A percentile compares a stretch with the other conserved stretches of the same genome.
Evolutionary conservation across 2,113 vertebrate species (phyloP).

Genomic region (Rutilus rutilus): DNA sequence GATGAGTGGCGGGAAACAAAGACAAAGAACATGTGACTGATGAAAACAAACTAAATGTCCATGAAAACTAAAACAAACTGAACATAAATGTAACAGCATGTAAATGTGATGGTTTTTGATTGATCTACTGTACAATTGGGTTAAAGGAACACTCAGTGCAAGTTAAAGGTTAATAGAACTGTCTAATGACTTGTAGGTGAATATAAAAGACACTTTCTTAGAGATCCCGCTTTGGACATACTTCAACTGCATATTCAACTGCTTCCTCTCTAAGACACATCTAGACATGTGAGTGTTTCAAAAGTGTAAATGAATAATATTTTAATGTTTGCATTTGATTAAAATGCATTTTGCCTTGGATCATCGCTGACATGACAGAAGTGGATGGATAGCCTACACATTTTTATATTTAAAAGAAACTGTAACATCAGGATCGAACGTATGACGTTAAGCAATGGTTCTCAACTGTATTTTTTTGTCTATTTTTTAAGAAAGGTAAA

Average conservation of each 20-base stretch:
- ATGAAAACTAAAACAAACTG: too few relatives aligned
- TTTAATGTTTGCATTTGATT: not conserved
- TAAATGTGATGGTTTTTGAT: too few relatives aligned
- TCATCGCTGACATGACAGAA: not conserved
- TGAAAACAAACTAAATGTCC: too few relatives aligned
- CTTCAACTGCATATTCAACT: not conserved
- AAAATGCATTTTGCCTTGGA: not conserved
- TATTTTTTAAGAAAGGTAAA: not conserved
- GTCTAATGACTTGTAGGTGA: too few relatives aligned
- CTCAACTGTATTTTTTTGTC: too few relatives aligned
- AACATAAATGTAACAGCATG: too few relatives aligned
- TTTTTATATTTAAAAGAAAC: too few relatives aligned
- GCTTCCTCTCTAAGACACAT: not conserved
- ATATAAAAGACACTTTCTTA: not conserved
- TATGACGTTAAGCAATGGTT: too few relatives aligned
- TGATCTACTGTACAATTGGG: not conserved
- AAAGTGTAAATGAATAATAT: not conserved
- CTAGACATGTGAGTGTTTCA: not conserved
- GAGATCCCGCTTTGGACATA: not conserved
- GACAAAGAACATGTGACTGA: too few relatives aligned
- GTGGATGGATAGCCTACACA: too few relatives aligned
- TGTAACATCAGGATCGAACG: too few relatives aligned
- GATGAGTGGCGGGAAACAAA: too few relatives aligned
- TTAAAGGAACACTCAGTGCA: constrained; percentile 24
- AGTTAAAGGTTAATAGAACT: constrained; percentile 35